Conservation (phyloP, 2,888 invertebrate genomes). For the Abrostola tripartita region DNA sequence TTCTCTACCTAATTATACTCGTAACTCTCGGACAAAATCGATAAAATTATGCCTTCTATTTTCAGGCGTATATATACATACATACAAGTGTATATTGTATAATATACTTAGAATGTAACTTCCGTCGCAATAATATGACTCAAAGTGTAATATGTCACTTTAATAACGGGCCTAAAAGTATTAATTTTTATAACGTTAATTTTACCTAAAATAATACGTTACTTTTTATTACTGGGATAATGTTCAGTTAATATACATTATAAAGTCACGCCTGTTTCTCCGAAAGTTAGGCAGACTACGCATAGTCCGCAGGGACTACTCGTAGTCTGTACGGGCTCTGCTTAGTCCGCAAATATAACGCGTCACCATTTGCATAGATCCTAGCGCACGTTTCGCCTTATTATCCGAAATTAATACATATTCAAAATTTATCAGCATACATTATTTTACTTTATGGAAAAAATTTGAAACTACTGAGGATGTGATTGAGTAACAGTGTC, state of each 20-base stretch:
- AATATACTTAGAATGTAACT: slow-evolving; percentile 3
- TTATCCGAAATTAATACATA: too few species aligned
- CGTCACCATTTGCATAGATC: too few species aligned
- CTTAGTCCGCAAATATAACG: too few species aligned
- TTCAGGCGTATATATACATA: neutral
- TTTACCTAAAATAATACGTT: neutral
- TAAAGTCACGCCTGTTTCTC: too few species aligned
- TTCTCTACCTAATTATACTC: slow-evolving; percentile 36
- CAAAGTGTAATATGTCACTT: slow-evolving; percentile 8
- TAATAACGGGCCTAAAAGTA: slow-evolving; percentile 32
- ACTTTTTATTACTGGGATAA: neutral
- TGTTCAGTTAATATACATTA: neutral
- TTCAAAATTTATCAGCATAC: too few species aligned
- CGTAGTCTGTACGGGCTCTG: too few species aligned
- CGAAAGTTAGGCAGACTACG: too few species aligned
- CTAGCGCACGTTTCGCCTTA: too few species aligned
- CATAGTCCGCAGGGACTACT: too few species aligned
- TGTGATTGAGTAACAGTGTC: slow-evolving; percentile 73
- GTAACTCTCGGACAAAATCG: slow-evolving; percentile 13
- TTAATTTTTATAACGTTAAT: neutral
- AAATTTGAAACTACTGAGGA: slow-evolving; percentile 43
- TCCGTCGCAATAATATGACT: slow-evolving; percentile 1
- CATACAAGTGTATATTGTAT: neutral
- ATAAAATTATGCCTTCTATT: slow-evolving; percentile 12
- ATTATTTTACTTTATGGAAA: neutral